phyloP scores from a whole-genome alignment of 2,888 invertebrate genomes.

The Drosophila tripunctata region DNA sequence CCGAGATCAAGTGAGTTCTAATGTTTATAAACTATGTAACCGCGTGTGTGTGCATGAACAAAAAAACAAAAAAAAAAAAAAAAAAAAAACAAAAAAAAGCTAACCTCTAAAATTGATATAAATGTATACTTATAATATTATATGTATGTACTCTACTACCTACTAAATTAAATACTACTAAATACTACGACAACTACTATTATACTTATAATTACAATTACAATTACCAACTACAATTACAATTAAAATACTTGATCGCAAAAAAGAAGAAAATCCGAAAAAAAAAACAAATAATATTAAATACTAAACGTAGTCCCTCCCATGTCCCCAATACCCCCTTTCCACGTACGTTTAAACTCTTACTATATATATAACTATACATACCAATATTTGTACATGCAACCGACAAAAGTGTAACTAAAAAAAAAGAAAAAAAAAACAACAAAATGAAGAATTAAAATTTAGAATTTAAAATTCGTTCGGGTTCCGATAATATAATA shows the following conservation, averaged over 20 bases:
- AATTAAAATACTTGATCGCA: slow-evolving; percentile 24
- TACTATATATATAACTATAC: no score
- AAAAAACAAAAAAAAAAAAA: neutral
- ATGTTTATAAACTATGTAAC: slow-evolving; percentile 37
- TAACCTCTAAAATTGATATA: slow-evolving; percentile 60
- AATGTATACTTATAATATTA: slow-evolving; percentile 50
- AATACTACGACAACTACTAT: slow-evolving; percentile 32
- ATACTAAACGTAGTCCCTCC: slow-evolving; percentile 25
- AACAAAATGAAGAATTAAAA: slow-evolving; percentile 19
- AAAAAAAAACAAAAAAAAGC: slow-evolving; percentile 9
- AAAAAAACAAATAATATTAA: neutral
- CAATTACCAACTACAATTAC: slow-evolving; percentile 50
- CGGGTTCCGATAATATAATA: slow-evolving; percentile 15
- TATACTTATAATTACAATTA: slow-evolving; percentile 42
- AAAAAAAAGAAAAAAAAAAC: slow-evolving; percentile 12
- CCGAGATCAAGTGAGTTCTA: slow-evolving; percentile 36
- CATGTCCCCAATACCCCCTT: neutral
- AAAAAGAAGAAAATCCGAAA: neutral
- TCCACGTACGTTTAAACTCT: slow-evolving; percentile 50
- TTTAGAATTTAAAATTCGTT: slow-evolving; percentile 60
- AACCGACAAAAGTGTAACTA: slow-evolving; percentile 44
- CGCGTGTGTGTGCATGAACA: slow-evolving; percentile 6
- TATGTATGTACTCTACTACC: slow-evolving; percentile 64
- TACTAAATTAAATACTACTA: slow-evolving; percentile 51
- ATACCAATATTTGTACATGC: slow-evolving; percentile 77